phyloP scores from a whole-genome alignment of 2,113 vertebrate species.

The Calonectris borealis region DNA sequence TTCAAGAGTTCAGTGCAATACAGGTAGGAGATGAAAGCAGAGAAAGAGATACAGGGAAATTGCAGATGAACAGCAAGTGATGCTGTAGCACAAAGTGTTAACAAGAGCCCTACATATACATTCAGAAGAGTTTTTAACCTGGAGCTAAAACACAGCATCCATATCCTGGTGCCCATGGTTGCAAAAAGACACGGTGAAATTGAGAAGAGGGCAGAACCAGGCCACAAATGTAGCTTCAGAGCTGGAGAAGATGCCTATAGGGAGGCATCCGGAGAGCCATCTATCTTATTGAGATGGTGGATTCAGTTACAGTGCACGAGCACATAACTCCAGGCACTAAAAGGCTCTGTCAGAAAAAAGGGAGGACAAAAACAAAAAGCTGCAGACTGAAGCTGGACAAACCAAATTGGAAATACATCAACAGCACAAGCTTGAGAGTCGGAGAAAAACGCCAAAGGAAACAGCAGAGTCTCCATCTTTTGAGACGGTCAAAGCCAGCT shows the following conservation, averaged over 20 bases:
- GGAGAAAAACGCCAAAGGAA: not conserved
- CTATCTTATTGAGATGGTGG: not conserved
- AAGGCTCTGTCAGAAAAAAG: not conserved
- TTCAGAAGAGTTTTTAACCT: not conserved
- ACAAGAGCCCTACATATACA: not conserved
- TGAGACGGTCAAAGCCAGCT: not conserved
- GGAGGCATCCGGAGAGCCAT: not conserved
- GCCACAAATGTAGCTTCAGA: not conserved
- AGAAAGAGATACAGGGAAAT: not conserved
- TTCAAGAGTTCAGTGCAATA: not conserved
- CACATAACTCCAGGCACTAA: not conserved
- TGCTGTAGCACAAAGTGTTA: not conserved
- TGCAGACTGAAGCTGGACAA: not conserved
- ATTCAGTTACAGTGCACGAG: not conserved
- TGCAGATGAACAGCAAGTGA: not conserved
- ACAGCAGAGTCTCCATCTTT: not conserved
- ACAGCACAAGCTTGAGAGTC: not conserved
- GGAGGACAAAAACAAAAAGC: not conserved
- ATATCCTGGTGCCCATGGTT: not conserved
- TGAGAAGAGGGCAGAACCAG: not conserved
- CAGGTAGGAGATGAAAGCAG: not conserved
- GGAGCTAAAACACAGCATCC: not conserved
- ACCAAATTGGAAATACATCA: not conserved
- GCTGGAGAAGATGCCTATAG: not conserved
- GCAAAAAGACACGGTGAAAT: not conserved